Conservation (phyloP, 37 sponge, comb jelly and placozoan species). For the Bolinopsis microptera region DNA sequence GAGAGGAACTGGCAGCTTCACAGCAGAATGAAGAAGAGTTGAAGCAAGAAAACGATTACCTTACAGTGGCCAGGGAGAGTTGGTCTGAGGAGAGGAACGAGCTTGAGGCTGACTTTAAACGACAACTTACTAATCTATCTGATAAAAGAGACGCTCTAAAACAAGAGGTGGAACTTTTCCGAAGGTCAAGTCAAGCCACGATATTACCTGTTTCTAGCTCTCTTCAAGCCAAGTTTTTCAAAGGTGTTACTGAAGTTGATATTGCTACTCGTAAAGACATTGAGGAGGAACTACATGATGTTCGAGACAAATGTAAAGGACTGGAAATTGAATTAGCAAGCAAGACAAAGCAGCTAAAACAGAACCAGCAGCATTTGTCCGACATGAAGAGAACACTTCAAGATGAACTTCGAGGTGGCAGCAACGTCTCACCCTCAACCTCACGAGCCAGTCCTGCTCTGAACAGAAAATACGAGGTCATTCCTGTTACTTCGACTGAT, state of each 20-base stretch:
- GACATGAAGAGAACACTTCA: slow-evolving; percentile 53
- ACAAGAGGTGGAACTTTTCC: slow-evolving; percentile 2
- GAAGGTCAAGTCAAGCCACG: neutral
- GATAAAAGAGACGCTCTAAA: neutral
- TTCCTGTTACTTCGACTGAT: neutral
- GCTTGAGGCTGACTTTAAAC: neutral
- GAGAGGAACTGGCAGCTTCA: neutral
- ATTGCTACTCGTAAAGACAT: slow-evolving; percentile 31
- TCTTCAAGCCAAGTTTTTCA: slow-evolving; percentile 38
- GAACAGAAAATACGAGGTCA: neutral
- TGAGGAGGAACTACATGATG: slow-evolving; percentile 2
- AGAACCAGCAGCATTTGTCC: slow-evolving; percentile 33
- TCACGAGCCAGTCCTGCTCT: slow-evolving; percentile 33
- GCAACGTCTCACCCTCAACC: slow-evolving; percentile 13
- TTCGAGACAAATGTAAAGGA: neutral
- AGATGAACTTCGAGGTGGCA: slow-evolving; percentile 36
- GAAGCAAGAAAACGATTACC: slow-evolving; percentile 34
- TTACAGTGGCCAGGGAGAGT: slow-evolving; percentile 39
- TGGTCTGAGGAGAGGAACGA: slow-evolving; percentile 45
- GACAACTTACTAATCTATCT: neutral
- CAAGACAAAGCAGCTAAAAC: slow-evolving; percentile 60
- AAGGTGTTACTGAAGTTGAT: slow-evolving; percentile 54
- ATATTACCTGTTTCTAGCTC: slow-evolving; percentile 52
- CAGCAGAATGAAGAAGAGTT: slow-evolving; percentile 48
- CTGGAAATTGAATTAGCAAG: slow-evolving; percentile 15